Percentiles rank a stretch among this genome's conserved stretches.
These are phyloP conservation scores for Spea bombifrons DNA, from an alignment of 2,113 vertebrate genomes.

Conservation along the genomic window DNA sequence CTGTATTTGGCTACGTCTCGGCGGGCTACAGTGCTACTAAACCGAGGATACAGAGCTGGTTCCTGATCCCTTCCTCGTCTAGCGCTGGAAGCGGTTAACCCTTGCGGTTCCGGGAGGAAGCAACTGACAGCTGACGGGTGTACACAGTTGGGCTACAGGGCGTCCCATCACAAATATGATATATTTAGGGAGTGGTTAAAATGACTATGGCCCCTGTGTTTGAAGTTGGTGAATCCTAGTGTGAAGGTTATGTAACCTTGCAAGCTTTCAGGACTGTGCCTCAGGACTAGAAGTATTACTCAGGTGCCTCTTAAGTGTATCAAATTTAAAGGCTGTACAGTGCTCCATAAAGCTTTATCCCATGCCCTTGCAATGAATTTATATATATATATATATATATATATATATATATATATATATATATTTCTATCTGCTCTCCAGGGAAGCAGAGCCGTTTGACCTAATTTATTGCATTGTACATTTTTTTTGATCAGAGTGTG, in stretches of 20 bases:
- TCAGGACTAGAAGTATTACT: conserved; percentile 7
- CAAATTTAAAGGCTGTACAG: neutral
- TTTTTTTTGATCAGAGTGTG: conserved; percentile 18
- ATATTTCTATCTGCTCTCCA: conserved; percentile 41
- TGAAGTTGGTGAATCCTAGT: conserved; percentile 28
- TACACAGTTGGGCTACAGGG: no score
- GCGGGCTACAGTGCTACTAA: no score
- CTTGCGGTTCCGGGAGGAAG: no score
- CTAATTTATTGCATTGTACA: conserved; percentile 38
- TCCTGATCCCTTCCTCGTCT: no score
- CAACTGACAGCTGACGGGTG: no score
- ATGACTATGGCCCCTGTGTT: conserved; percentile 24
- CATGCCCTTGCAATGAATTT: conserved; percentile 2
- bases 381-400: no score
- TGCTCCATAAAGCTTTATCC: conserved; percentile 20
- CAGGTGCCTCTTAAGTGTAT: conserved; percentile 9
- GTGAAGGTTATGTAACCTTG: conserved; percentile 6
- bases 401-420: neutral
- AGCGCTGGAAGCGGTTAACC: no score
- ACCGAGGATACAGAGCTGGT: no score
- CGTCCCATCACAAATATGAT: neutral
- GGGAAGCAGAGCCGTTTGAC: conserved; percentile 36
- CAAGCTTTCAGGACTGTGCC: conserved; percentile 22
- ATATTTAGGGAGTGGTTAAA: conserved; percentile 35
- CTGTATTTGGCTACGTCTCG: no score